Base-by-base conservation (phyloP, 1,140 invertebrate genomes). In the Onthophagus taurus region DNA sequence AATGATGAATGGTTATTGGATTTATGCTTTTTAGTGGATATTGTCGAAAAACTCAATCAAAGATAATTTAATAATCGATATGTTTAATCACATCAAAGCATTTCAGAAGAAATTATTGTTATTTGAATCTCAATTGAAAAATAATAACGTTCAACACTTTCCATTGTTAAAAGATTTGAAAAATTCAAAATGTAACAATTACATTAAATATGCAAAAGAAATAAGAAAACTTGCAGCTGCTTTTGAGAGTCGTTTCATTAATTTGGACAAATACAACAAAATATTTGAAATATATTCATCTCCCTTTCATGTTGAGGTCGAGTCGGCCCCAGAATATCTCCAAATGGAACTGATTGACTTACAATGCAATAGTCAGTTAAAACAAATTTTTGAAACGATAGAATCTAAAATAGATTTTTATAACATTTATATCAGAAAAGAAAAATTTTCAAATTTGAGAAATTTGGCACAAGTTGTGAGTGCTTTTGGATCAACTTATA, bases 21-120 rank as follows among this genome's bases (percentile, higher is more conserved):
- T 48, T 35, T 48, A 48, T 42, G 39, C 14, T 48, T 48, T 44
- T 19, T 48, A 34, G 47, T 49, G 35, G 47, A 49, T 31, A 46
- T 49, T 39, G 44, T 45, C 21, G 43, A 39, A 41, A 41, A 49
- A 37, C 33, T 48, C 12, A 45, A 45, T 30, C 5, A 38, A 50
- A 50, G 35, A 52, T 36, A 46, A 41, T 23, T 33, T 50, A 29
- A 26, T 41, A 21, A 31, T 50, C 31, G 9, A 2, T 33, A 7
- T n/a, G 17, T 14, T 33, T 1, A 2, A 11, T 14, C n/a, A 13
- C 8, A 36, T 42, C 33, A 48, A 47, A 34, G 44, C 48, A 38
- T 52, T 52, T 48, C 31, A 46, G 39, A 42, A 33, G 35, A 50
- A 49, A 31, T 35, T 46, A 21, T 38, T 44, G 29, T 41, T 51